Percentiles rank a stretch among this genome's conserved stretches.
These are phyloP conservation scores for Turdus rufiventris DNA, from an alignment of 2,113 vertebrate genomes.

Conservation along the genomic window DNA sequence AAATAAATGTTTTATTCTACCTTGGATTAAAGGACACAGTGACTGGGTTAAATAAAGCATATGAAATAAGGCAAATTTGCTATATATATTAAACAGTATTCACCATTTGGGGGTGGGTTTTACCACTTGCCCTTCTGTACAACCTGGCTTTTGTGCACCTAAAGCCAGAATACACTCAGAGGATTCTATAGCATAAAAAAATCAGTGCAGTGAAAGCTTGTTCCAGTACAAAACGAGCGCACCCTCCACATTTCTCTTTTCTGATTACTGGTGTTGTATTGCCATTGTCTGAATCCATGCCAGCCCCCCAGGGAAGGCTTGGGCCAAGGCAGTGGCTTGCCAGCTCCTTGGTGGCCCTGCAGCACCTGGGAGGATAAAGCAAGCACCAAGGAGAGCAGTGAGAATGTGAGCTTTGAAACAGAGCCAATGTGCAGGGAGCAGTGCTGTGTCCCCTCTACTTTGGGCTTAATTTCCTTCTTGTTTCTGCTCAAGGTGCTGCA, in stretches of 20 bases:
- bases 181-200: neutral
- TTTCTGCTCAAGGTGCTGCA: neutral
- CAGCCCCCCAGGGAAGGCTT: neutral
- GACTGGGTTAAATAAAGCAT: neutral
- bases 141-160: neutral
- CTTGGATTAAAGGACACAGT: neutral
- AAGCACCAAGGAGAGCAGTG: rapidly evolving
- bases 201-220: neutral
- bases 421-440: neutral
- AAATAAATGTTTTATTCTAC: neutral
- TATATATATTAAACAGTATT: neutral
- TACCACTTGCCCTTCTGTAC: neutral
- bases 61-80: neutral
- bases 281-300: neutral
- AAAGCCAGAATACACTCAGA: neutral
- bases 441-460: neutral
- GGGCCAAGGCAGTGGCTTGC: neutral
- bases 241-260: neutral
- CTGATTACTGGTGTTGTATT: neutral
- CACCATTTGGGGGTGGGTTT: neutral
- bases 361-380: neutral
- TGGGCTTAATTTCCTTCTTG: neutral
- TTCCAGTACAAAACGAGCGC: rapidly evolving
- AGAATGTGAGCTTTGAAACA: rapidly evolving
- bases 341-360: neutral